Evolutionary conservation across 2,113 vertebrate species (phyloP), one percentile per base, ranked within the genome.

Genomic region (Cryptomyrus ogoouensis): DNA sequence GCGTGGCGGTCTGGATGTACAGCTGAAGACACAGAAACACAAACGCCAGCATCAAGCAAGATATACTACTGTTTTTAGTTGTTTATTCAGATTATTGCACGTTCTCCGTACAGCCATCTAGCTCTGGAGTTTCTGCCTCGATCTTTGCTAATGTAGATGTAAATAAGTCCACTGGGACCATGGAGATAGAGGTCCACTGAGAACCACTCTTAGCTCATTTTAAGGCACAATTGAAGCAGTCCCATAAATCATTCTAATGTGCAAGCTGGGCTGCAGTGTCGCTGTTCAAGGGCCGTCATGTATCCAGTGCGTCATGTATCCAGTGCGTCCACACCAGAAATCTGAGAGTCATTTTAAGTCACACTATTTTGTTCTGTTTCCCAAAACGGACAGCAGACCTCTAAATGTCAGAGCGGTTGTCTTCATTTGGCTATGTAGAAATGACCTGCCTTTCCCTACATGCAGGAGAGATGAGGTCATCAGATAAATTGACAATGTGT

Each of bases 1-100:
- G 96, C 1, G 98, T 99, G 94, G 98, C 98, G 50, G 98, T 99
- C 96, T 99, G 98, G 94, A 99, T 98, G 96, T 98, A 98, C 94
- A 99, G 96, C 98, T 99, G 96, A 13, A 49, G 77, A 84, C 35
- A 62, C 5, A 85, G 46, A 83, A 49, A 89, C 24, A 62, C n/a
- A 87, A 87, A 84, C 0, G 27, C 15, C 12, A 35, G 49, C 3
- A 31, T 87, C 31, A 35, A 53, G 50, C 17, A 56, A 17, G 27
- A 39, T 53, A 17, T 15, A 31, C 50, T 21, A 4, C 85, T 87
- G 13, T 12, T 50, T 27, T 86, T 47, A 86, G 46, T 50, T 86
- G 8, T 39, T 42, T 83, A 17, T 24, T 24, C 44, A 21, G 83
- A 84, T 84, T 84, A 47, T 10, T n/a, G 83, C 39, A 42, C 0